Conservation (phyloP, 2,888 invertebrate genomes). For the Epiblema foenella region DNA sequence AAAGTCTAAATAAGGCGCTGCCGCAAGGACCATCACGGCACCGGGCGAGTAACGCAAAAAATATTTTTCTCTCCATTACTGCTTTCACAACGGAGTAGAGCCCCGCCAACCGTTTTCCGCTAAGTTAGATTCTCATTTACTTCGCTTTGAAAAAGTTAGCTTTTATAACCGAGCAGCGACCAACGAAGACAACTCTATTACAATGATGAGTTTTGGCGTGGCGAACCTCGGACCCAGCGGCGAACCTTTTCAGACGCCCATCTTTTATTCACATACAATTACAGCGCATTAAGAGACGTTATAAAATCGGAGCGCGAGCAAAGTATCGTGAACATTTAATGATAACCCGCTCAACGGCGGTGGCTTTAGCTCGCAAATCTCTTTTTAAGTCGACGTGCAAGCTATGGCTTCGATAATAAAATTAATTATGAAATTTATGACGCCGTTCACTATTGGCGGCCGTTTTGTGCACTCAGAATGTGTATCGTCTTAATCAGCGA, state of each 20-base stretch:
- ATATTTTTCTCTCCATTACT: slow-evolving; percentile 69
- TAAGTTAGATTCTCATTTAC: slow-evolving; percentile 82
- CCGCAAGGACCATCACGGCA: slow-evolving; percentile 61
- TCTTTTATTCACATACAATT: slow-evolving; percentile 76
- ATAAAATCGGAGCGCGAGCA: slow-evolving; percentile 62
- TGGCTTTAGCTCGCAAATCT: slow-evolving; percentile 77
- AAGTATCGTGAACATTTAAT: slow-evolving; percentile 74
- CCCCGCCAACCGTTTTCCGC: slow-evolving; percentile 74
- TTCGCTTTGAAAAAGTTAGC: slow-evolving; percentile 79
- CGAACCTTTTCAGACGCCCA: slow-evolving; percentile 63
- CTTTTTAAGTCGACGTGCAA: slow-evolving; percentile 75
- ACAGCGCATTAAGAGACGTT: slow-evolving; percentile 68
- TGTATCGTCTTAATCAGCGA: slow-evolving; percentile 75
- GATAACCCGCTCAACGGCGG: slow-evolving; percentile 71
- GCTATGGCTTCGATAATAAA: slow-evolving; percentile 75
- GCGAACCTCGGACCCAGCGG: slow-evolving; percentile 58
- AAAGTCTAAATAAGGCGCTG: slow-evolving; percentile 68
- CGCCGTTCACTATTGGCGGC: slow-evolving; percentile 58
- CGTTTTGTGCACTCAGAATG: slow-evolving; percentile 65
- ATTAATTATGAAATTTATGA: slow-evolving; percentile 80
- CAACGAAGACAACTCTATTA: slow-evolving; percentile 77
- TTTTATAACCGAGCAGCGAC: slow-evolving; percentile 72
- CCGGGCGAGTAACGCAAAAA: slow-evolving; percentile 71
- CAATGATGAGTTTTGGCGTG: slow-evolving; percentile 75
- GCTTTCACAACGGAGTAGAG: slow-evolving; percentile 61